These are phyloP conservation scores for Oscheius myriophilus DNA, from an alignment of 2,888 invertebrate genomes.

Conservation along the genomic window DNA sequence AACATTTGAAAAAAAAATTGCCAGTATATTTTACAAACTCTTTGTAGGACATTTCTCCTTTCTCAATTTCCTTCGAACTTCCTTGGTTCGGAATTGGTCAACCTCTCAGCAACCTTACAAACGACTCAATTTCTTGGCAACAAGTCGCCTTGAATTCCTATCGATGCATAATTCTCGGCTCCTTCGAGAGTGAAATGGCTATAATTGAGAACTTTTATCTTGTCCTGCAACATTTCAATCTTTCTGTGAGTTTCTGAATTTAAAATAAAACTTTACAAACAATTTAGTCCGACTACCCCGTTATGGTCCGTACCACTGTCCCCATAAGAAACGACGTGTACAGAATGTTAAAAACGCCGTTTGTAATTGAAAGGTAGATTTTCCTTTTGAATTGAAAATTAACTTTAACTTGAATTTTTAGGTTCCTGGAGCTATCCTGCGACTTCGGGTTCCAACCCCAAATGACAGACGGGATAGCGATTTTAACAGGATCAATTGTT, in stretches of 20 bases:
- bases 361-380: conserved; percentile 25
- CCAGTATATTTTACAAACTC: not conserved
- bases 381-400: not conserved
- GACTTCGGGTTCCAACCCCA: conserved; percentile 33
- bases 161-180: conserved; percentile 30
- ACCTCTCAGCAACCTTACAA: not conserved
- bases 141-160: not conserved
- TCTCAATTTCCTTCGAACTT: conserved; percentile 39
- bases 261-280: not conserved
- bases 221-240: conserved; percentile 16
- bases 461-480: conserved; percentile 43
- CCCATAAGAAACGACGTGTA: conserved; percentile 30
- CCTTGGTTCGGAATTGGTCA: conserved; percentile 34
- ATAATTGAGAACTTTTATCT: conserved; percentile 15
- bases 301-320: conserved; percentile 33
- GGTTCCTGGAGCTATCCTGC: conserved; percentile 34
- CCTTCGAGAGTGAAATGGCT: conserved; percentile 24
- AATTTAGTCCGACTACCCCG: conserved; percentile 37
- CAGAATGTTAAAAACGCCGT: conserved; percentile 28
- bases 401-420: conserved; percentile 22
- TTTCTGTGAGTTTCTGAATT: conserved; percentile 15
- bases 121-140: conserved; percentile 2
- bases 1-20: too few species aligned
- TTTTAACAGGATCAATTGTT: conserved; percentile 47
- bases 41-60: conserved; percentile 40